phyloP scores from a whole-genome alignment of 2,888 invertebrate species.

The Drosophila lacicola region DNA sequence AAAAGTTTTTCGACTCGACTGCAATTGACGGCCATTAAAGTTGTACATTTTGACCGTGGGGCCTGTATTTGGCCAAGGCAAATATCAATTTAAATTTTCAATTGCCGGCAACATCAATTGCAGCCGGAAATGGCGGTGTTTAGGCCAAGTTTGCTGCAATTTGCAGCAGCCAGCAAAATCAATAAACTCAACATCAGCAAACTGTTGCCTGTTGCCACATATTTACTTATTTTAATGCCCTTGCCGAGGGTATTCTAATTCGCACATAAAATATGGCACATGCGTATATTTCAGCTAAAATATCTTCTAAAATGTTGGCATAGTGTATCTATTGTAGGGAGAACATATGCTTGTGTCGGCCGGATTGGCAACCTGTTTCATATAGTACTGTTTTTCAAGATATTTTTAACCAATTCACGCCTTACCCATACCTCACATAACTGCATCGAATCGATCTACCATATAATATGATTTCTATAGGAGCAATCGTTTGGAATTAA shows the following conservation, averaged over 20 bases:
- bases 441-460: too few species aligned
- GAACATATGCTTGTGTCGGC: too few species aligned
- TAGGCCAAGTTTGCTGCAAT: conserved; percentile 52
- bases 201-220: conserved; percentile 57
- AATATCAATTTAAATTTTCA: conserved; percentile 80
- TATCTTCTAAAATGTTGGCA: too few species aligned
- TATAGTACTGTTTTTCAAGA: too few species aligned
- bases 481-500: too few species aligned
- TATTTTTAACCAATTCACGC: too few species aligned
- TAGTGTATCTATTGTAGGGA: too few species aligned
- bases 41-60: conserved; percentile 40
- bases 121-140: conserved; percentile 30
- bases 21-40: conserved; percentile 72
- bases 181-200: conserved; percentile 47
- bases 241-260: neutral
- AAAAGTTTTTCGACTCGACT: conserved; percentile 33
- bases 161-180: conserved; percentile 47
- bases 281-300: too few species aligned
- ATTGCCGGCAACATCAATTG: conserved; percentile 48
- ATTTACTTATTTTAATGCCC: conserved; percentile 40
- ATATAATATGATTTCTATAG: too few species aligned
- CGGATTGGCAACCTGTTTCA: too few species aligned
- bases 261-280: neutral
- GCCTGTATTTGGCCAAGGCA: conserved; percentile 23
- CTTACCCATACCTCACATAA: too few species aligned